A percentile compares a stretch with the other conserved stretches of the same genome.
Conservation (phyloP, 2,888 invertebrate species). For the Ochropacha duplaris region DNA sequence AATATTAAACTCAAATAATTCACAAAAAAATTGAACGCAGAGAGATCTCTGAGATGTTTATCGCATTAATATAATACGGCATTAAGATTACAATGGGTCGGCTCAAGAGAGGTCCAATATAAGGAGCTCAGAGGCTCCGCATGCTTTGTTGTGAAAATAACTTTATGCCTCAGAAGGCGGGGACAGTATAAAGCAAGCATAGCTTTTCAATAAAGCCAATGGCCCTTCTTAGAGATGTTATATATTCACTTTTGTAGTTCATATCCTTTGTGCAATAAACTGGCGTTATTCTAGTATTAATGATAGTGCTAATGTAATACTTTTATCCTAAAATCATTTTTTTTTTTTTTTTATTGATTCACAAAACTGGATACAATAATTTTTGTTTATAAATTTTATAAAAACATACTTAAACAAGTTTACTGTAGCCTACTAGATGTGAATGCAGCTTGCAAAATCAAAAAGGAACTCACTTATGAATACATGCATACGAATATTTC, state of each 20-base stretch:
- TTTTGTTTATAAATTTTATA: too few relatives aligned
- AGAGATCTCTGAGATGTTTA: slow-evolving; percentile 76
- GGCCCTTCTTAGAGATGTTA: slow-evolving; percentile 57
- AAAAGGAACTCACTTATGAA: too few relatives aligned
- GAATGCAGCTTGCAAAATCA: too few relatives aligned
- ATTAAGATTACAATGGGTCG: slow-evolving; percentile 81
- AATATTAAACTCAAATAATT: slow-evolving; percentile 71
- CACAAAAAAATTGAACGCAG: slow-evolving; percentile 66
- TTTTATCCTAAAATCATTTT: not conserved
- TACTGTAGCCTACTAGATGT: too few relatives aligned
- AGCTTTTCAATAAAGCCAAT: slow-evolving; percentile 76
- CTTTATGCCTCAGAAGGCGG: slow-evolving; percentile 75
- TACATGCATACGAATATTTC: not conserved
- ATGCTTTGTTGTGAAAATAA: slow-evolving; percentile 81
- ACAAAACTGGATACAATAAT: too few relatives aligned
- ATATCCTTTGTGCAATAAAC: slow-evolving; percentile 69
- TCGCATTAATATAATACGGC: slow-evolving; percentile 82
- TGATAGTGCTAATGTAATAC: slow-evolving; percentile 19
- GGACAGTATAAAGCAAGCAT: slow-evolving; percentile 67
- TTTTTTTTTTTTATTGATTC: too few relatives aligned
- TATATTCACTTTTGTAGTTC: slow-evolving; percentile 64
- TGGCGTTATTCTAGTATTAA: slow-evolving; percentile 52
- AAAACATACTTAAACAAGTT: too few relatives aligned
- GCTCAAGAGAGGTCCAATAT: slow-evolving; percentile 80
- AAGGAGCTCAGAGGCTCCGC: slow-evolving; percentile 72